These are phyloP conservation scores for Euzophera pinguis DNA, from an alignment of 2,888 invertebrate genomes.

Conservation along the genomic window DNA sequence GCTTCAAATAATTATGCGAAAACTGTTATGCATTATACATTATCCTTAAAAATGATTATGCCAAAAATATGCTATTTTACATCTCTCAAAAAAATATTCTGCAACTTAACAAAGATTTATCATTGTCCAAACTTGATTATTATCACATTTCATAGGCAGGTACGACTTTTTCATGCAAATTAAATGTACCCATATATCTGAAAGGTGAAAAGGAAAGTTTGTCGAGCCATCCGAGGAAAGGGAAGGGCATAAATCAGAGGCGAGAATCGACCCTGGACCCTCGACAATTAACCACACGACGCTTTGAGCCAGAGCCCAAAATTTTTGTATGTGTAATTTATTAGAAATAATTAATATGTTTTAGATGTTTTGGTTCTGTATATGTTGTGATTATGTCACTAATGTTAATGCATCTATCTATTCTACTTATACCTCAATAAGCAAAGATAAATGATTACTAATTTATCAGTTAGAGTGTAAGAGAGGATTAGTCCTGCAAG, in stretches of 20 bases:
- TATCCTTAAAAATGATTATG: no score
- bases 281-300: constrained; percentile 6
- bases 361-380: not conserved
- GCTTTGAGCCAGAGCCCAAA: not conserved
- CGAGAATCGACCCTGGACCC: constrained; percentile 1
- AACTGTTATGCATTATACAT: no score
- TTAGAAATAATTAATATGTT: not conserved
- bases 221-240: constrained; percentile 1
- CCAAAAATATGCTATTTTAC: no score
- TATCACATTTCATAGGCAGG: not conserved
- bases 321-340: not conserved
- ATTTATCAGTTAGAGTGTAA: no score
- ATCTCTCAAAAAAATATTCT: no score
- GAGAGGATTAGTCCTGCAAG: no score
- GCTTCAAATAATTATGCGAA: no score
- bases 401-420: no score
- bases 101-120: not conserved
- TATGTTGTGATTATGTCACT: not conserved
- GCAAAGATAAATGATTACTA: no score
- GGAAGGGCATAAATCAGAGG: constrained; percentile 2
- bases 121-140: not conserved
- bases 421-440: no score
- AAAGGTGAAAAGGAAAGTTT: constrained; percentile 5
- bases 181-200: constrained; percentile 8
- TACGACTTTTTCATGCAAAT: constrained; percentile 10